Base-by-base conservation (phyloP, 2,888 invertebrate genomes). In the Meliscaeva auricollis region DNA sequence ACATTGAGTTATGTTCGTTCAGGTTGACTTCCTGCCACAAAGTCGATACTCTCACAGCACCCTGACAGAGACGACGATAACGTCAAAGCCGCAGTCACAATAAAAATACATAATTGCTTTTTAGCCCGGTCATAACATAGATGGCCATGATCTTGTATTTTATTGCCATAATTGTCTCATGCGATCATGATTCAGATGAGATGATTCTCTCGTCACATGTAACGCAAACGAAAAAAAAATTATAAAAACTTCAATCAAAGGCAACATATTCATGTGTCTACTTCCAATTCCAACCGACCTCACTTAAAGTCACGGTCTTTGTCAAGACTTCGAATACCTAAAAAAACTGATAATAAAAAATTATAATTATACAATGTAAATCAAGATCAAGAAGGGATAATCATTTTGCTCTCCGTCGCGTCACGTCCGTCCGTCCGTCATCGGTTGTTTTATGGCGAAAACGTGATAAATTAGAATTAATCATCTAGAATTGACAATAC, bases 91-190 rank as follows among this genome's bases (percentile, higher is more conserved):
- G 13, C 38, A 13, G 30, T 15, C 17, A 56, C 35, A 56, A 56
- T 20, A 56, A 17, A 56, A 17, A 15, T 35, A 32, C 38, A 54
- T 54, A 54, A 64, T 64, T 64, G 41, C 75, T 58, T 56, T 26
- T 9, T n/a, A 56, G 52, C 50, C 73, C 6, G 48, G n/a, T 48
- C 15, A 38, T 17, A 60, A 22, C 38, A 58, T 41, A 44, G 13
- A 48, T 56, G 77, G 8, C 77, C 77, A 62, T 78, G 77, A 78
- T 78, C 70, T 78, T 78, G 77, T 64, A 64, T 54, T 64, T 72
- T 56, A 56, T 48, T 72, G 64, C 11, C 56, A 64, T 70, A 72
- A 70, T 70, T 78, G 64, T 72, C 46, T 64, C 54, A 64, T 54
- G 35, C 44, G 62, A 62, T 62, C 22, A 22, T 60, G 60, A 58